Evolutionary conservation across 2,888 invertebrate species (phyloP).

Genomic region (Erannis defoliaria): DNA sequence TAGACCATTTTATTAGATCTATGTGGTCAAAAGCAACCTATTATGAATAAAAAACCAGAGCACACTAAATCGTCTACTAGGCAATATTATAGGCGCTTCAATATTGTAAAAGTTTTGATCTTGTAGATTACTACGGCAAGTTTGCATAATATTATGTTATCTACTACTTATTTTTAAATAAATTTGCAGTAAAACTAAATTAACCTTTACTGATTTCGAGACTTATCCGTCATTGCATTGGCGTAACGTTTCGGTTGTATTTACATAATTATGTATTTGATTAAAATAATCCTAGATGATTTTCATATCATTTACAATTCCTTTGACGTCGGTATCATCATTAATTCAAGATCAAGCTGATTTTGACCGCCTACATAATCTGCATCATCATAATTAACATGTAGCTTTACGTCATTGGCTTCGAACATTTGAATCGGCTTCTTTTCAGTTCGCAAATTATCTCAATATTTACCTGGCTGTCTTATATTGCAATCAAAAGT

Average conservation of each 20-base stretch:
- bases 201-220: neutral
- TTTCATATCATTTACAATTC: slow-evolving; percentile 9
- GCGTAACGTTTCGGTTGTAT: slow-evolving; percentile 6
- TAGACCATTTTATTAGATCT: too few relatives aligned
- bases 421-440: neutral
- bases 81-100: too few relatives aligned
- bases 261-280: slow-evolving; percentile 8
- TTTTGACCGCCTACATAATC: neutral
- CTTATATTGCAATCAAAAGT: neutral
- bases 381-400: neutral
- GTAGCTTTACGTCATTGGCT: neutral
- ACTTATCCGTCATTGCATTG: neutral
- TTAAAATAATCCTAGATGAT: neutral
- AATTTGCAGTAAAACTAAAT: neutral
- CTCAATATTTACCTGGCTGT: neutral
- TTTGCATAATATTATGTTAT: neutral
- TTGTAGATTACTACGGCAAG: neutral
- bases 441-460: neutral
- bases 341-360: slow-evolving; percentile 7
- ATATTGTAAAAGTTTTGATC: neutral
- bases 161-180: neutral
- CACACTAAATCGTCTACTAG: too few relatives aligned
- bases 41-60: too few relatives aligned
- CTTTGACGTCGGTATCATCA: slow-evolving; percentile 4
- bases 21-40: too few relatives aligned